Percentiles rank a stretch among this genome's conserved stretches.
These are phyloP conservation scores for Spongilla lacustris DNA, from an alignment of 37 sponge, comb jelly and placozoan genomes.

Conservation along the genomic window DNA sequence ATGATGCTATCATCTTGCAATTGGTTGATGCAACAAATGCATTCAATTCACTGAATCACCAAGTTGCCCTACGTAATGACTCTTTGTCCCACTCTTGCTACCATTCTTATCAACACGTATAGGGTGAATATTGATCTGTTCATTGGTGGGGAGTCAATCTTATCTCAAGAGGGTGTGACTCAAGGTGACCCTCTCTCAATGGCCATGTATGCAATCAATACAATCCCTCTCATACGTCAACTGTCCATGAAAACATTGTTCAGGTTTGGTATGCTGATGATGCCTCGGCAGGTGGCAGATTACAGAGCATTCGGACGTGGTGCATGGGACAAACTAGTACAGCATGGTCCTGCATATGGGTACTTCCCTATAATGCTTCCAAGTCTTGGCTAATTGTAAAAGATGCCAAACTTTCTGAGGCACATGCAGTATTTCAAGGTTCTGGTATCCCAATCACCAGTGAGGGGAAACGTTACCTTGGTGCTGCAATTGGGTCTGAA, in stretches of 20 bases:
- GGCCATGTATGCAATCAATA: constrained; percentile 38
- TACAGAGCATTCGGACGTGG: constrained; percentile 11
- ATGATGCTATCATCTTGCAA: constrained; percentile 25
- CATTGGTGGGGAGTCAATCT: constrained; percentile 30
- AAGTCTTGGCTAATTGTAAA: constrained; percentile 56
- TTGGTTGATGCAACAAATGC: constrained; percentile 47
- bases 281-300: constrained; percentile 8
- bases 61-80: constrained; percentile 26
- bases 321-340: constrained; percentile 13
- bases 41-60: constrained; percentile 40
- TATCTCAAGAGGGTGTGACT: constrained; percentile 44
- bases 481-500: constrained; percentile 31
- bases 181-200: constrained; percentile 52
- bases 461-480: constrained; percentile 45
- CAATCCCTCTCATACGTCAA: constrained; percentile 9
- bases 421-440: constrained; percentile 23
- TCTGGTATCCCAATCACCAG: constrained; percentile 26
- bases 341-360: constrained; percentile 28
- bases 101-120: constrained; percentile 37
- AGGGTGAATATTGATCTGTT: constrained; percentile 15
- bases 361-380: constrained; percentile 36
- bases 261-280: constrained; percentile 63
- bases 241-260: not conserved
- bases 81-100: constrained; percentile 22
- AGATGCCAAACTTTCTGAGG: constrained; percentile 17